These are phyloP conservation scores for Pandion haliaetus DNA, from an alignment of 2,113 vertebrate species.

Conservation along the genomic window DNA sequence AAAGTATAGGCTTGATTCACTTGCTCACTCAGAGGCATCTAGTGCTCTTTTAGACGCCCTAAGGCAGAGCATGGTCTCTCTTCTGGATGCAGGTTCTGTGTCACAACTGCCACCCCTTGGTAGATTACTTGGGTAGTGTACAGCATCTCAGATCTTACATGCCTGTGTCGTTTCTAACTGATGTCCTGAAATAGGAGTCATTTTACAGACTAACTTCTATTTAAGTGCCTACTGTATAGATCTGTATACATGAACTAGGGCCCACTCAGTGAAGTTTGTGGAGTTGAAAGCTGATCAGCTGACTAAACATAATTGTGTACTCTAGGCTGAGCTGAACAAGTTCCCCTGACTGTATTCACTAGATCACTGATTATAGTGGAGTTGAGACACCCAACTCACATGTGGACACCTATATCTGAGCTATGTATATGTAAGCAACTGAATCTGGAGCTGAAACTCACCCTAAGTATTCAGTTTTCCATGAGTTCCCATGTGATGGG, in stretches of 20 bases:
- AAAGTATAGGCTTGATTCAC: neutral
- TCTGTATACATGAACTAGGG: neutral
- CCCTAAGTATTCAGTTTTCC: neutral
- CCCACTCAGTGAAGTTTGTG: neutral
- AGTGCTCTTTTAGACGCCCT: neutral
- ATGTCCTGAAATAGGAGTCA: neutral
- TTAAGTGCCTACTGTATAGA: neutral
- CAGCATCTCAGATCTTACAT: neutral
- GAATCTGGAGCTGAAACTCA: neutral
- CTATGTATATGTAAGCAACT: neutral
- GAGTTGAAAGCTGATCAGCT: neutral
- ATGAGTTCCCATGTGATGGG: neutral
- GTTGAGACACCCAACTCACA: neutral
- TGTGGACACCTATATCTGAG: neutral
- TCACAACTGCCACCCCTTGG: neutral
- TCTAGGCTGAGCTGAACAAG: neutral
- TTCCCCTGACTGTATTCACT: neutral
- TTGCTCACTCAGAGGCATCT: neutral
- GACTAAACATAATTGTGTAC: neutral
- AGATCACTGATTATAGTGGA: neutral
- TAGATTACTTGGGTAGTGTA: neutral
- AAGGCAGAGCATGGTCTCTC: neutral
- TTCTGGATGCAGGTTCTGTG: neutral
- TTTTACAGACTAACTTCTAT: neutral
- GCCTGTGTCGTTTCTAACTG: fast-evolving